phyloP scores from a whole-genome alignment of 1,140 invertebrate genomes.

The Bombus huntii region DNA sequence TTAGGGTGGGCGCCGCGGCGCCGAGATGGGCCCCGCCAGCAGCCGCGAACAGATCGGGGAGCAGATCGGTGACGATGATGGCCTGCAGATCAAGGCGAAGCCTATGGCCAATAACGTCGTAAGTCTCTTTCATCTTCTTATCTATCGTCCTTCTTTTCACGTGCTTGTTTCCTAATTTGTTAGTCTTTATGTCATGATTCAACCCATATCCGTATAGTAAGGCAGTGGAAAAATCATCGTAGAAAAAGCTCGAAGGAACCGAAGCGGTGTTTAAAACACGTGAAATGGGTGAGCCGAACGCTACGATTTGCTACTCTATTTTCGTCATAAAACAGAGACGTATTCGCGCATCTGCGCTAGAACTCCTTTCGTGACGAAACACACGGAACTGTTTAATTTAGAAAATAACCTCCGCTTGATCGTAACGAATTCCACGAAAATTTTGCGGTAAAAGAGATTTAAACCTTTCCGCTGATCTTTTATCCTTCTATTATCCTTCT shows the following conservation, averaged over 20 bases:
- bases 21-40: slow-evolving; percentile 79
- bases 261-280: background rate
- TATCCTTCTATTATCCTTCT: background rate
- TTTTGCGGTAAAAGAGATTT: background rate
- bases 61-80: slow-evolving; percentile 77
- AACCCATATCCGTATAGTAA: background rate
- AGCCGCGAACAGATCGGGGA: slow-evolving; percentile 80
- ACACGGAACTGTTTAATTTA: slow-evolving; percentile 3
- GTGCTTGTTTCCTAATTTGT: background rate
- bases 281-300: slow-evolving; percentile 10
- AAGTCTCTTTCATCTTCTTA: slow-evolving; percentile 57
- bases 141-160: no score
- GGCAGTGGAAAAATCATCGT: background rate
- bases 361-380: slow-evolving; percentile 10
- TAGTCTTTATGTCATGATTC: background rate
- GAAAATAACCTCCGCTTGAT: slow-evolving; percentile 9
- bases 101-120: slow-evolving; percentile 70
- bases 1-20: slow-evolving; percentile 58
- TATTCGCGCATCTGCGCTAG: slow-evolving; percentile 18
- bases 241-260: background rate
- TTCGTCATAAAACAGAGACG: slow-evolving; percentile 43
- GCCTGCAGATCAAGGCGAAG: slow-evolving; percentile 77
- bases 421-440: background rate
- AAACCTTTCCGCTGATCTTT: background rate
- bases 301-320: slow-evolving; percentile 38